Evolutionary conservation across 2,113 vertebrate species (phyloP).

Genomic region (Phalacrocorax aristotelis): DNA sequence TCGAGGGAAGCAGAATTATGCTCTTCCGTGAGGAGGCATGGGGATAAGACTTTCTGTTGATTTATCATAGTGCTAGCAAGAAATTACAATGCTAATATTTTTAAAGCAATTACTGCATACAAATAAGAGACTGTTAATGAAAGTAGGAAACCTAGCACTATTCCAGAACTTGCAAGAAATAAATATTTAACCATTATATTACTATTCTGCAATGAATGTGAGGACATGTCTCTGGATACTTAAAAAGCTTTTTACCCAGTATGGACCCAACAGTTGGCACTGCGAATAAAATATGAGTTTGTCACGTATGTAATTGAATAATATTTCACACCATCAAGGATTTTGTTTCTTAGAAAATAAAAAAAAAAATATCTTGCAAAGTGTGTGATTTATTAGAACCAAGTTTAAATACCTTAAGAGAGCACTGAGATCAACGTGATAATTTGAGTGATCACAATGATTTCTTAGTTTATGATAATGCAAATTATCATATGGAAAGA

Average conservation of each 20-base stretch:
- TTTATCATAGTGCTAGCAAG: background rate
- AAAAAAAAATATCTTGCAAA: background rate
- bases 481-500: constrained; percentile 26
- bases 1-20: background rate
- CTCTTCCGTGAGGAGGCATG: background rate
- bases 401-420: constrained; percentile 27
- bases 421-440: background rate
- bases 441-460: constrained; percentile 26
- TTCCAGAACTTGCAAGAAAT: constrained; percentile 62
- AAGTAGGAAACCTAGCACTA: constrained; percentile 37
- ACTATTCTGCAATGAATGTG: constrained; percentile 55
- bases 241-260: constrained; percentile 15
- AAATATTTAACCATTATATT: constrained; percentile 69
- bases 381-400: background rate
- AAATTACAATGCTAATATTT: constrained; percentile 55
- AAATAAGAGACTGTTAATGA: constrained; percentile 64
- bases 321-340: constrained; percentile 38
- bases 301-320: background rate
- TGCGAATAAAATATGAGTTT: background rate
- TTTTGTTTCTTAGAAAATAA: constrained; percentile 39
- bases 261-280: background rate
- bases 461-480: constrained; percentile 31
- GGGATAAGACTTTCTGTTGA: constrained; percentile 7
- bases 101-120: constrained; percentile 54
- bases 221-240: constrained; percentile 44